phyloP scores from a whole-genome alignment of 2,797 vertebrate species.

The Hybognathus amarus region DNA sequence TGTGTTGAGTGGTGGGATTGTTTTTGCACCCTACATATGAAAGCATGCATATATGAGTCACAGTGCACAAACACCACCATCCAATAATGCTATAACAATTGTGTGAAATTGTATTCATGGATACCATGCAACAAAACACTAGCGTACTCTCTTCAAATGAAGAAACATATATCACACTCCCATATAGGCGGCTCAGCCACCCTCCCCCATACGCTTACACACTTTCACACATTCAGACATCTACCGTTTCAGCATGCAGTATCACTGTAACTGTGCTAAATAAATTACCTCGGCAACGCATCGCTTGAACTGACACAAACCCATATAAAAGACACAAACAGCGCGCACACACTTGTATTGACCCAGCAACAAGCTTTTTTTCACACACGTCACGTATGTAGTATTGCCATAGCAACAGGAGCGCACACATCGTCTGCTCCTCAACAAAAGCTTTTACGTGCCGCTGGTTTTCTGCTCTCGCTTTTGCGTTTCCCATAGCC shows the following conservation, averaged over 20 bases:
- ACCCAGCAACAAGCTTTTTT: slow-evolving; percentile 59
- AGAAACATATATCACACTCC: slow-evolving; percentile 26
- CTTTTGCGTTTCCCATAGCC: background rate
- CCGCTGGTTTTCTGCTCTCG: background rate
- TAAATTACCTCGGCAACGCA: background rate
- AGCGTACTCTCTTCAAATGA: slow-evolving; percentile 34
- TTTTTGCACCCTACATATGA: background rate
- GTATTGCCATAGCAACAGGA: slow-evolving; percentile 61
- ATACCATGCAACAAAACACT: slow-evolving; percentile 23
- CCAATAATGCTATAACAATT: background rate
- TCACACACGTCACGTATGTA: slow-evolving; percentile 50
- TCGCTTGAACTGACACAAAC: background rate
- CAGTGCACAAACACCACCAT: slow-evolving; percentile 6
- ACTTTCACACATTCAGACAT: background rate
- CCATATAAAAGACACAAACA: background rate
- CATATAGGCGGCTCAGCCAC: background rate
- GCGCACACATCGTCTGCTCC: slow-evolving; percentile 31
- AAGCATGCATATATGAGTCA: background rate
- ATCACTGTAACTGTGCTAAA: slow-evolving; percentile 6
- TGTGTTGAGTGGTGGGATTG: background rate
- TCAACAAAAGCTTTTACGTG: slow-evolving; percentile 53
- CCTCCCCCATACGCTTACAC: background rate
- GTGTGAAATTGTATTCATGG: slow-evolving; percentile 3
- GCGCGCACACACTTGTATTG: slow-evolving; percentile 50
- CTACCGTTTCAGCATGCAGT: background rate